Conservation (phyloP, 2,888 invertebrate genomes). For the Macrophya annulata region DNA sequence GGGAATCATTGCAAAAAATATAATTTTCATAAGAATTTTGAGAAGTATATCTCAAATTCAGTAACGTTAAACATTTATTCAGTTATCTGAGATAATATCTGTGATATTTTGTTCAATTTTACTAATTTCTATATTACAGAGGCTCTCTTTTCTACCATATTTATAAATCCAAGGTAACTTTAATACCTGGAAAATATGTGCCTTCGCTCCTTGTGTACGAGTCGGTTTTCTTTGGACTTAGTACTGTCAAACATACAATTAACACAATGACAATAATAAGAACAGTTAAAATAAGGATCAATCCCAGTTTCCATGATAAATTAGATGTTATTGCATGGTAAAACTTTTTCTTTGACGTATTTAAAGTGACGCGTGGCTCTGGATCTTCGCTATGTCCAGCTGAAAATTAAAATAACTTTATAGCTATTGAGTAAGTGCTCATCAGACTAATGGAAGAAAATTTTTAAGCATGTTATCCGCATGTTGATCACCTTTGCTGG, state of each 20-base stretch:
- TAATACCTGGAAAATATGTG: not conserved
- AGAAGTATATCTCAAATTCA: not conserved
- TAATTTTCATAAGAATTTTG: not conserved
- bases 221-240: not conserved
- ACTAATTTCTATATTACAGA: not conserved
- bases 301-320: constrained; percentile 15
- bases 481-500: not conserved
- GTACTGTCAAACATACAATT: not conserved
- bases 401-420: not conserved
- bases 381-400: not conserved
- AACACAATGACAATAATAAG: not conserved
- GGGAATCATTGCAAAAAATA: not conserved
- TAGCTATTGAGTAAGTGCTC: not conserved
- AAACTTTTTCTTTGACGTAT: not conserved
- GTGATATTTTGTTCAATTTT: not conserved
- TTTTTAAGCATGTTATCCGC: not conserved
- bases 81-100: not conserved
- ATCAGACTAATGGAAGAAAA: not conserved
- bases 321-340: constrained; percentile 4
- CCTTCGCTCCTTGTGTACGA: not conserved
- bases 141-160: not conserved
- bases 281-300: not conserved
- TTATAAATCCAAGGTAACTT: not conserved
- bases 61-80: not conserved
- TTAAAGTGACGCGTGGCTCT: not conserved